Conservation (phyloP, 1,140 invertebrate genomes). For the Homalodisca vitripennis region DNA sequence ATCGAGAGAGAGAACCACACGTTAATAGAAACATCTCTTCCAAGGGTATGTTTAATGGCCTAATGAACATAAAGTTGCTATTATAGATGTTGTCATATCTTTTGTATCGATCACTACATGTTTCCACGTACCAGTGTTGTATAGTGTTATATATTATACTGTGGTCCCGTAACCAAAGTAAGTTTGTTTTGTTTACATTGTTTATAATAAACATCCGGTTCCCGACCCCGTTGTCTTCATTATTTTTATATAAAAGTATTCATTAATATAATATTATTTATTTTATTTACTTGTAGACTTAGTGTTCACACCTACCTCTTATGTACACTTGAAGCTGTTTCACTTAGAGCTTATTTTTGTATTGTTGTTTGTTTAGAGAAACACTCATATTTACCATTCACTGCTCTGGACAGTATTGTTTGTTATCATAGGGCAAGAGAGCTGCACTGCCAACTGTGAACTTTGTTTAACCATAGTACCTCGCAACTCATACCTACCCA, state of each 20-base stretch:
- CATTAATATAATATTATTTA: neutral
- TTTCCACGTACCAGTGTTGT: neutral
- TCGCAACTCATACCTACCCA: neutral
- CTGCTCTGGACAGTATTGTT: neutral
- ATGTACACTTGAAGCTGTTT: too few relatives aligned
- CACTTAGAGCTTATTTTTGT: constrained; percentile 4
- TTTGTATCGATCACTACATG: neutral
- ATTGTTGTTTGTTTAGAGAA: neutral
- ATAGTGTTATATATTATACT: neutral
- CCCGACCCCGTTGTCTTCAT: neutral
- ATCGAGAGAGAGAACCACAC: too few relatives aligned
- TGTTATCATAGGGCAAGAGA: neutral
- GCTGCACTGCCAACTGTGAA: neutral
- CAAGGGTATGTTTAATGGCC: too few relatives aligned
- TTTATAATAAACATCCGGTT: neutral
- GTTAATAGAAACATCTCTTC: too few relatives aligned
- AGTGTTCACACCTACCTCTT: constrained; percentile 5
- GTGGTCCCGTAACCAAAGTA: neutral
- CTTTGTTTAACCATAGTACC: neutral
- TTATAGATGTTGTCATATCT: too few relatives aligned
- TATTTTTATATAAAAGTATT: neutral
- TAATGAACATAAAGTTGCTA: too few relatives aligned
- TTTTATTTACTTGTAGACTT: constrained; percentile 1
- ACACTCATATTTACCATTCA: neutral
- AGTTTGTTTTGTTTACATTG: neutral